A percentile compares a stretch with the other conserved stretches of the same genome.
Evolutionary conservation across 2,797 vertebrate species (phyloP).

Genomic region (Linurgus olivaceus): DNA sequence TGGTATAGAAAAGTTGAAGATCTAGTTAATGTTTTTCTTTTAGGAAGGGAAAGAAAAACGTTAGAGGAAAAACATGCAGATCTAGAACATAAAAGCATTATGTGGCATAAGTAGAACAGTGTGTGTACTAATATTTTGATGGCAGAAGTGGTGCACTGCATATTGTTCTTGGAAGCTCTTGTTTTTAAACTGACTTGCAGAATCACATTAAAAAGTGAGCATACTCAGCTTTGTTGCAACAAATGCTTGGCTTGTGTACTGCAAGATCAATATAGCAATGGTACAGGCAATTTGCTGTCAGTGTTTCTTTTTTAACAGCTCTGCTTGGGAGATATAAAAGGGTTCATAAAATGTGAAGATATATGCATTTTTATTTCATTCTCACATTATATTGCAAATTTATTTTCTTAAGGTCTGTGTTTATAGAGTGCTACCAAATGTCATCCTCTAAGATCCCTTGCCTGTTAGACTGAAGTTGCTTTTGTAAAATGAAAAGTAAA

Average conservation of each 20-base stretch:
- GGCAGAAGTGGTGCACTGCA: not conserved
- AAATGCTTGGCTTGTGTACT: not conserved
- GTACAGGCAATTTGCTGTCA: not conserved
- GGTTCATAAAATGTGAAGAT: not conserved
- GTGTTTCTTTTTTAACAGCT: not conserved
- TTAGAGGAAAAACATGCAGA: not conserved
- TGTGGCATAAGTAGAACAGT: not conserved
- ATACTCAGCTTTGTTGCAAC: not conserved
- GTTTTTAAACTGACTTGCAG: not conserved
- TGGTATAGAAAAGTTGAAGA: not conserved
- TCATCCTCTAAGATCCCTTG: not conserved
- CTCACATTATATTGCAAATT: fast-evolving
- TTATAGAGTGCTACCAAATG: not conserved
- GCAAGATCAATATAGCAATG: not conserved
- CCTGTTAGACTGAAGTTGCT: not conserved
- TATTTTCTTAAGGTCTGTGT: not conserved
- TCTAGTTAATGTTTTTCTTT: not conserved
- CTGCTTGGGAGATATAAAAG: not conserved
- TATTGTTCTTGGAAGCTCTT: not conserved
- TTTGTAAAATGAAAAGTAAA: not conserved
- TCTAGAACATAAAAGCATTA: not conserved
- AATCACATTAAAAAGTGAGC: not conserved
- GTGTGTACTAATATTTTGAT: not conserved
- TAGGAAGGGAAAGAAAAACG: not conserved
- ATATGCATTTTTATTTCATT: not conserved